Conservation (phyloP, 2,113 vertebrate species). For the Ciconia stormi region DNA sequence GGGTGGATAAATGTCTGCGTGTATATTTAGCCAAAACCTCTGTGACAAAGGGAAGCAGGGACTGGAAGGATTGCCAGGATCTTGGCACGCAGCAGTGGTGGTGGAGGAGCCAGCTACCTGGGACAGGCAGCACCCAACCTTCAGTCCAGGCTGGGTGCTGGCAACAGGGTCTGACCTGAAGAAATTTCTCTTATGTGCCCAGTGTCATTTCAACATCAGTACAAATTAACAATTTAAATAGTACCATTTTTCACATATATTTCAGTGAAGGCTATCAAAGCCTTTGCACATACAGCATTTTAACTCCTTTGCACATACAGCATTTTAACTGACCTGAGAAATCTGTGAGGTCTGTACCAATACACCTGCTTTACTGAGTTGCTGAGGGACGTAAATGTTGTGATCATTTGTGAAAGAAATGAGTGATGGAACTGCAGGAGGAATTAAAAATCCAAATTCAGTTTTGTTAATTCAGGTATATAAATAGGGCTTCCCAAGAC, state of each 20-base stretch:
- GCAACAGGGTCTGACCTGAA: not conserved
- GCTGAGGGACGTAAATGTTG: not conserved
- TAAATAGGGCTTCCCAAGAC: not conserved
- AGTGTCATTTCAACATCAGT: not conserved
- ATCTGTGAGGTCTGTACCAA: not conserved
- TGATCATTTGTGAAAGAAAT: not conserved
- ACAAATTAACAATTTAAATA: not conserved
- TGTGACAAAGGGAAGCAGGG: not conserved
- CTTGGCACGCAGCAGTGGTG: not conserved
- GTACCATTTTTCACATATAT: not conserved
- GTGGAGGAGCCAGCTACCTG: not conserved
- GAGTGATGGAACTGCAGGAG: not conserved
- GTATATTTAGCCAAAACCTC: slow-evolving; percentile 51
- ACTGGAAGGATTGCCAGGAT: not conserved
- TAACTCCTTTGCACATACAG: not conserved
- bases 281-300: not conserved
- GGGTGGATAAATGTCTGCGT: slow-evolving; percentile 8
- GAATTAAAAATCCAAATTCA: not conserved
- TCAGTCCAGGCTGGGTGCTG: not conserved
- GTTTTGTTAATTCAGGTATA: not conserved
- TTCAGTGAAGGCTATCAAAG: not conserved
- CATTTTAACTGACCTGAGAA: not conserved
- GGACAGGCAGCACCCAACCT: not conserved
- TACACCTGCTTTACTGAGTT: not conserved
- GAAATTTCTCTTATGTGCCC: not conserved